Percentiles rank a stretch among this genome's conserved stretches.
Conservation (phyloP, 2,888 invertebrate genomes). For the Torymus texanus region DNA sequence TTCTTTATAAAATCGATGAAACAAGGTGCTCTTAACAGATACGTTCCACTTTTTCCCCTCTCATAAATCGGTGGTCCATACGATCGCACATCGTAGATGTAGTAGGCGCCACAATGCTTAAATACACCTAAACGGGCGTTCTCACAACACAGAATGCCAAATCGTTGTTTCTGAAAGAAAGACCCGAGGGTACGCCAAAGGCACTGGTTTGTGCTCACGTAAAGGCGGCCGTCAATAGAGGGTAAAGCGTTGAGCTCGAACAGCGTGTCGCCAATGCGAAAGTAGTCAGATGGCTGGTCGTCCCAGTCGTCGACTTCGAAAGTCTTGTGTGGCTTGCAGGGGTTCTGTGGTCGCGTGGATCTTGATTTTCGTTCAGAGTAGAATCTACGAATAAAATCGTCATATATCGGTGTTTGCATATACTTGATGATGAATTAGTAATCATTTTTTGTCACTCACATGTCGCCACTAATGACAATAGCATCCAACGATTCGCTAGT, state of each 20-base stretch:
- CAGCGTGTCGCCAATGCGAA: conserved; percentile 65
- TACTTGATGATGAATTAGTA: too few species aligned
- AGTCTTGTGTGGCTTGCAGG: neutral
- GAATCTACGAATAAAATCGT: too few species aligned
- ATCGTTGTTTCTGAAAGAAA: conserved; percentile 63
- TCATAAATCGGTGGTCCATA: conserved; percentile 68
- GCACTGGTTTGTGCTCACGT: conserved; percentile 55
- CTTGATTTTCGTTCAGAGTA: too few species aligned
- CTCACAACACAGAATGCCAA: conserved; percentile 67
- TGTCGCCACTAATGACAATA: conserved; percentile 69
- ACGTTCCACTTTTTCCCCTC: conserved; percentile 63
- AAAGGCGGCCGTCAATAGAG: conserved; percentile 63
- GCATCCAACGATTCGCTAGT: conserved; percentile 65
- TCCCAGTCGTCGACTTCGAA: conserved; percentile 55
- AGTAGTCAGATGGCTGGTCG: conserved; percentile 61
- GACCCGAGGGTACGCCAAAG: conserved; percentile 64
- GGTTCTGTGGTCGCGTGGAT: conserved; percentile 20
- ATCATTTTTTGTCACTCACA: conserved; percentile 10
- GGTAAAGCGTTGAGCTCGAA: conserved; percentile 64
- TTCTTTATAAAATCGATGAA: conserved; percentile 64
- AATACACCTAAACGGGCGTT: conserved; percentile 65
- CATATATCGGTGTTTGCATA: too few species aligned
- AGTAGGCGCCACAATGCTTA: conserved; percentile 68
- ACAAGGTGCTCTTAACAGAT: conserved; percentile 66
- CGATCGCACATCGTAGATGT: conserved; percentile 66